A percentile compares a stretch with the other conserved stretches of the same genome.
Conservation (phyloP, 2,888 invertebrate species). For the Drosophila siamana region DNA sequence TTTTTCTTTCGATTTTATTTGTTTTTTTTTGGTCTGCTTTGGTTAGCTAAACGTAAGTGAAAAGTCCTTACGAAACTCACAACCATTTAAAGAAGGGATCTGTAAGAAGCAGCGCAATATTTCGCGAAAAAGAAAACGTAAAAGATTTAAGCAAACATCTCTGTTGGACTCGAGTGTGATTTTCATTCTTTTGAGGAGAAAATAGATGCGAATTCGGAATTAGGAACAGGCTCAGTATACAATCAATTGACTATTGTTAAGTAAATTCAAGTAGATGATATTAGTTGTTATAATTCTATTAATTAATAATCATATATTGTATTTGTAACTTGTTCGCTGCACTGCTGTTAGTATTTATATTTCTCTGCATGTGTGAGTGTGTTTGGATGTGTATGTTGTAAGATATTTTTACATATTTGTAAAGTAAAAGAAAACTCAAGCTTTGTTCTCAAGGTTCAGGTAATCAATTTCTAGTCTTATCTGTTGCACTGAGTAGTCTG, state of each 20-base stretch:
- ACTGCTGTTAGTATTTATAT: conserved; percentile 3
- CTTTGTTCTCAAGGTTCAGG: conserved; percentile 79
- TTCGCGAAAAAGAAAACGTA: neutral
- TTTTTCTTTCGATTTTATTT: neutral
- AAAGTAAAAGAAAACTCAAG: conserved; percentile 75
- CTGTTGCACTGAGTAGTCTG: conserved; percentile 81
- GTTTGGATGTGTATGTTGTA: conserved; percentile 18
- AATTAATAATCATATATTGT: conserved; percentile 11
- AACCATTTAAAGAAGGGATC: conserved; percentile 64
- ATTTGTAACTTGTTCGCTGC: neutral
- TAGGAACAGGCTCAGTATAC: conserved; percentile 4
- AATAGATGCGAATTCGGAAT: neutral
- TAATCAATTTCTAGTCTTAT: conserved; percentile 80
- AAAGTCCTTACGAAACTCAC: conserved; percentile 52
- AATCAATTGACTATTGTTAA: conserved; percentile 20
- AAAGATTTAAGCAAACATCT: conserved; percentile 11
- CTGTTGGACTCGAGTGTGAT: neutral
- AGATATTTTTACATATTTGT: conserved; percentile 38
- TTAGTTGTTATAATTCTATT: neutral
- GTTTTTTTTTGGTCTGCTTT: conserved; percentile 44
- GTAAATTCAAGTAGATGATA: conserved; percentile 1
- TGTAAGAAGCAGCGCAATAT: conserved; percentile 18
- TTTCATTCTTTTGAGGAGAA: neutral
- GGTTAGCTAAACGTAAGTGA: conserved; percentile 39
- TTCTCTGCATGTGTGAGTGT: conserved; percentile 15